phyloP scores from a whole-genome alignment of 2,113 vertebrate genomes.

The Pycnonotus jocosus region DNA sequence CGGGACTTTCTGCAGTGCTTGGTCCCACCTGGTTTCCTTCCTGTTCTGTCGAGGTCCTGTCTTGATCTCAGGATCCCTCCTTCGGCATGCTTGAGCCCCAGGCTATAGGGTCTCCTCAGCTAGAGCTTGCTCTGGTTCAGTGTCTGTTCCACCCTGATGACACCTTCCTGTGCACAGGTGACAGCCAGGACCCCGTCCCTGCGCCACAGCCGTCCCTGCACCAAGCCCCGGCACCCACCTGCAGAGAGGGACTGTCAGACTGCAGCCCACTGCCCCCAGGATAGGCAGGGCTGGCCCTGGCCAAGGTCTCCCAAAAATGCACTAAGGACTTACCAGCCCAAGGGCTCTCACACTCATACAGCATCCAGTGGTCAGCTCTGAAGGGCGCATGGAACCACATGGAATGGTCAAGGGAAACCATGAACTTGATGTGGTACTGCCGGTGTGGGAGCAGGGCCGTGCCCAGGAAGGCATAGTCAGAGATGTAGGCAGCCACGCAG shows the following conservation, averaged over 20 bases:
- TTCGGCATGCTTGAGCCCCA: fast-evolving
- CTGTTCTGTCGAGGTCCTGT: background rate
- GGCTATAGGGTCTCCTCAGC: background rate
- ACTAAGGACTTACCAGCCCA: slow-evolving; percentile 83
- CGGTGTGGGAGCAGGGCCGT: slow-evolving; percentile 80
- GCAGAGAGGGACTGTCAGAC: background rate
- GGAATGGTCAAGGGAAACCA: slow-evolving; percentile 89
- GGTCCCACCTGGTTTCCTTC: background rate
- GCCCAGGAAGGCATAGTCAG: slow-evolving; percentile 85
- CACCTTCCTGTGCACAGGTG: slow-evolving; percentile 88
- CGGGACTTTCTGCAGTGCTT: fast-evolving
- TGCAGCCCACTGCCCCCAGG: fast-evolving
- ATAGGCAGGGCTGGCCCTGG: background rate
- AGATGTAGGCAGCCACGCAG: slow-evolving; percentile 93
- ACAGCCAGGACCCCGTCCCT: slow-evolving; percentile 87
- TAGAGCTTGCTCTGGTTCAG: slow-evolving; percentile 79
- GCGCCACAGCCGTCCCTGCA: slow-evolving; percentile 89
- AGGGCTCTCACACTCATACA: slow-evolving; percentile 92
- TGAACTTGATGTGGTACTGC: slow-evolving; percentile 63
- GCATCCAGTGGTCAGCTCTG: slow-evolving; percentile 93
- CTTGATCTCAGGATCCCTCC: background rate
- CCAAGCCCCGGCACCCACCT: slow-evolving; percentile 86
- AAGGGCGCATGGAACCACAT: slow-evolving; percentile 96
- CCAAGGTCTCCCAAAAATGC: fast-evolving
- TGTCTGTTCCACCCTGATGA: slow-evolving; percentile 75